A percentile compares a stretch with the other conserved stretches of the same genome.
These are phyloP conservation scores for Sus cebifrons DNA, from an alignment of 2,797 vertebrate genomes.

Conservation along the genomic window DNA sequence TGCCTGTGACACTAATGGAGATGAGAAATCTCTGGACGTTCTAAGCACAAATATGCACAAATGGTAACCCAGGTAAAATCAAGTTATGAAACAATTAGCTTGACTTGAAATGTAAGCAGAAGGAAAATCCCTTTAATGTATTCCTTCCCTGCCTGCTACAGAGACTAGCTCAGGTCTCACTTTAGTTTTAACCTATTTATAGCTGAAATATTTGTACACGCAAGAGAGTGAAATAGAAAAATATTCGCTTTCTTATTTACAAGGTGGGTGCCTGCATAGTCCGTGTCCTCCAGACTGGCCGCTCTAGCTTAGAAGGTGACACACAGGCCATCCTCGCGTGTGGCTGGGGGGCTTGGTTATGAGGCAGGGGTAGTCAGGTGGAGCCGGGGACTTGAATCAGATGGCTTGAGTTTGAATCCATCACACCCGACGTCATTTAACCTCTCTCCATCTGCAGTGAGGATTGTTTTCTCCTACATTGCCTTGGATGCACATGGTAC, in stretches of 20 bases:
- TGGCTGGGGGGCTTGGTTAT: neutral
- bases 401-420: neutral
- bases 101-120: slow-evolving; percentile 53
- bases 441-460: neutral
- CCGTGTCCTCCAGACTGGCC: neutral
- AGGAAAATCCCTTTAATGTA: slow-evolving; percentile 29
- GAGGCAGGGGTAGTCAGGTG: neutral
- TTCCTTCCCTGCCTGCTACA: slow-evolving; percentile 36
- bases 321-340: neutral
- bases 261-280: neutral
- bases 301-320: neutral
- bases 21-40: neutral
- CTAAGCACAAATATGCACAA: slow-evolving; percentile 20
- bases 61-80: neutral
- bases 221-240: slow-evolving; percentile 72
- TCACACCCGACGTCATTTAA: neutral
- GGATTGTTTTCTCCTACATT: neutral
- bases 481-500: neutral
- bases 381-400: neutral
- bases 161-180: slow-evolving; percentile 16
- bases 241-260: slow-evolving; percentile 79
- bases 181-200: slow-evolving; percentile 28
- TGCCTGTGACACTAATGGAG: neutral
- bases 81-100: slow-evolving; percentile 31
- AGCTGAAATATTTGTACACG: slow-evolving; percentile 40